These are phyloP conservation scores for Crotalus horridus DNA, from an alignment of 2,113 vertebrate genomes.

Conservation along the genomic window DNA sequence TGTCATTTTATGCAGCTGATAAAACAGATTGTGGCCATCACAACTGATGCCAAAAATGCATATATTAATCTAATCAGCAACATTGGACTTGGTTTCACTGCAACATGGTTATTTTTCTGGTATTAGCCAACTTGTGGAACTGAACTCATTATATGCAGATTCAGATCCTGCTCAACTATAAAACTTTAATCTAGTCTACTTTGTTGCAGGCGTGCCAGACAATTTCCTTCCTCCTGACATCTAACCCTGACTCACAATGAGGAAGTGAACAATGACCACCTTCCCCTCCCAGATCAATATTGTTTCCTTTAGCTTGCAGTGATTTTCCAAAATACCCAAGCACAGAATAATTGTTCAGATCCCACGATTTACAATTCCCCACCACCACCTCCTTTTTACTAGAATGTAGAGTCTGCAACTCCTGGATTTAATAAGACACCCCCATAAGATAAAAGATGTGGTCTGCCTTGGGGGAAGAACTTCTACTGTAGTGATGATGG, in stretches of 20 bases:
- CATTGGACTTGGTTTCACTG: not conserved
- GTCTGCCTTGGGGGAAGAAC: not conserved
- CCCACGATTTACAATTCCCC: not conserved
- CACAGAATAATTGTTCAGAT: not conserved
- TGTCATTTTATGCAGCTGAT: not conserved
- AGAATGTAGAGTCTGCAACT: not conserved
- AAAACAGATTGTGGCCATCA: not conserved
- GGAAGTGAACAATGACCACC: no score
- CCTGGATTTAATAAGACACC: not conserved
- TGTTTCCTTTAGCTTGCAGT: not conserved
- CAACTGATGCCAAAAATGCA: not conserved
- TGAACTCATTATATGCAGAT: not conserved
- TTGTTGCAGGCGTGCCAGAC: not conserved
- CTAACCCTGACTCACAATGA: not conserved
- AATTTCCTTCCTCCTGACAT: not conserved
- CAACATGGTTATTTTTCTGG: not conserved
- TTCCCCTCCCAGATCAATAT: not conserved
- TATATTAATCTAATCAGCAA: not conserved
- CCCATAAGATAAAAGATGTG: not conserved
- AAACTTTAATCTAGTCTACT: not conserved
- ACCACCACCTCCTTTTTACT: not conserved
- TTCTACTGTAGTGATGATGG: not conserved
- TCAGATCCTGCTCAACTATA: not conserved
- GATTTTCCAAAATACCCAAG: not conserved
- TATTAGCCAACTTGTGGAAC: not conserved